Base-by-base conservation (phyloP, 2,113 vertebrate species). In the Pluvialis apricaria region DNA sequence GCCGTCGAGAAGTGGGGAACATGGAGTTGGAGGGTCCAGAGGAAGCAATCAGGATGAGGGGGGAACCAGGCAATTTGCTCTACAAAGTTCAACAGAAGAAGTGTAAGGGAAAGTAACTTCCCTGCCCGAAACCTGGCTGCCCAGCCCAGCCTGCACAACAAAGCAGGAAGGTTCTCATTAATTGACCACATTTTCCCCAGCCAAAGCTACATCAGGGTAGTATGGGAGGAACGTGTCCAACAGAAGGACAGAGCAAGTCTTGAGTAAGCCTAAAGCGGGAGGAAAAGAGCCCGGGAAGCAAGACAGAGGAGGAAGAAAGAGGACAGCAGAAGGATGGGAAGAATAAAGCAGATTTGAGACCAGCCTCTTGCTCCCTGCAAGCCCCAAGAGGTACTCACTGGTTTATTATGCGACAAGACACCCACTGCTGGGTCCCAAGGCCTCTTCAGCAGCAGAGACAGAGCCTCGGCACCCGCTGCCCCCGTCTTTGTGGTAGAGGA, bases 381-480 rank as follows among this genome's bases (percentile, higher is more conserved):
- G 65, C 34, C 38, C 61, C 32, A 3, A 1, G 15, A 19, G 17
- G 25, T 24, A 81, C 98, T 92, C 98, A 99, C 99, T 5, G 99
- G 99, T 97, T 99, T 99, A 90, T 99, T 99, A 82, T 99, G 99
- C 11, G 99, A 99, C 87, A 99, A 97, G 70, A 99, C 99, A 1
- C 99, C 99, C 52, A 99, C 99, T 4, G 99, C 99, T 6, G 99
- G 99, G 94, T 99, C 99, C 99, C 99, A 99, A 1, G 99, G 99
- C 15, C 99, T 98, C 97, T 99, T 99, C 71, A 99, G 97, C 21
- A 99, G 97, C 86, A 99, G 98, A 1, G 99, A 99, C 90, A 99
- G 98, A 4, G 99, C 99, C 97, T 99, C 99, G 1, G 99, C 98
- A 8, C 99, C 99, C 0, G 99, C 98, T 2, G 99, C 98, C 11